Conservation (phyloP, 2,113 vertebrate genomes). For the Mesoclemmys tuberculata region DNA sequence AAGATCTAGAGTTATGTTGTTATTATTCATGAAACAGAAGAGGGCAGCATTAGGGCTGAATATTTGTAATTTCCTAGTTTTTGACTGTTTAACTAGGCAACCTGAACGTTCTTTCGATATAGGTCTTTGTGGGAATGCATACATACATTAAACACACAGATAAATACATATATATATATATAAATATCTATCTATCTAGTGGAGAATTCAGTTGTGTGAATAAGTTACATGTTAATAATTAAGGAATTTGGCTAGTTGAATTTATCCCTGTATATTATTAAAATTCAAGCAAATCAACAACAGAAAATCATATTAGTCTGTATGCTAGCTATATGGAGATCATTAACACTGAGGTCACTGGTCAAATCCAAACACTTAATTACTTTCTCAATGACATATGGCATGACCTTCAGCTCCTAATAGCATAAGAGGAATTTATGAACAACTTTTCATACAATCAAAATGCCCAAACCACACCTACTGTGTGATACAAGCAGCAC, state of each 20-base stretch:
- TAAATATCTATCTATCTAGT: constrained; percentile 59
- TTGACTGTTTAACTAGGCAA: constrained; percentile 63
- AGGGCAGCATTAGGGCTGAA: neutral
- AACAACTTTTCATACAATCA: neutral
- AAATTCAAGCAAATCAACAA: constrained; percentile 47
- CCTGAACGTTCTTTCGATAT: constrained; percentile 53
- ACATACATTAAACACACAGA: constrained; percentile 60
- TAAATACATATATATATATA: constrained; percentile 51
- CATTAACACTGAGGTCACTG: constrained; percentile 7
- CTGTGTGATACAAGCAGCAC: neutral
- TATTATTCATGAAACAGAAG: neutral
- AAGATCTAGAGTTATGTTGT: neutral
- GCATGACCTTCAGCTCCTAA: constrained; percentile 1
- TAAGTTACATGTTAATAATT: constrained; percentile 62
- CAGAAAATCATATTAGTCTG: constrained; percentile 30
- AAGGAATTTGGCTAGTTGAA: constrained; percentile 60
- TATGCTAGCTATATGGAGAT: neutral
- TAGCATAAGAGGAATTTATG: neutral
- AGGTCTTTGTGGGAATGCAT: constrained; percentile 65
- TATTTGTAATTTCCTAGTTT: constrained; percentile 46
- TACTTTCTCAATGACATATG: neutral
- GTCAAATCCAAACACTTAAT: constrained; percentile 14
- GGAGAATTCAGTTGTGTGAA: constrained; percentile 70
- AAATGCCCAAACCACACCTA: neutral
- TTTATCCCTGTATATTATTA: constrained; percentile 51